These are phyloP conservation scores for Varanus komodoensis DNA, from an alignment of 2,113 vertebrate genomes.

Conservation along the genomic window DNA sequence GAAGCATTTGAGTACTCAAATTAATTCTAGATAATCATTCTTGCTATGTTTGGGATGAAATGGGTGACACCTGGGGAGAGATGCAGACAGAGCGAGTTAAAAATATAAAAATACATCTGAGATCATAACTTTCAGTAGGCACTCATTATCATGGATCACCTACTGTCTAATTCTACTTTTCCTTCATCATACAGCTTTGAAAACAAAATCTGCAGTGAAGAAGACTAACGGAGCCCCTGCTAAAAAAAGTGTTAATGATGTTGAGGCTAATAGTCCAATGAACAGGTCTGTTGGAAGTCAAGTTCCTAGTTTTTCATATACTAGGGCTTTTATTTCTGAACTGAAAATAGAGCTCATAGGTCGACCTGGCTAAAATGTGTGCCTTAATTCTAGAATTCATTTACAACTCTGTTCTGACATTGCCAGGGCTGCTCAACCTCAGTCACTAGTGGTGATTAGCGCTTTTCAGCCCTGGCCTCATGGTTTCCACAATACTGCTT, in stretches of 20 bases:
- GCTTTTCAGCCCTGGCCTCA: too few species aligned
- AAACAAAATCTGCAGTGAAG: slow-evolving; percentile 74
- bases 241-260: slow-evolving; percentile 75
- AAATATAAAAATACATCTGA: neutral
- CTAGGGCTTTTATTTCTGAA: neutral
- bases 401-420: neutral
- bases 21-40: neutral
- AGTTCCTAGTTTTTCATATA: neutral
- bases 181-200: slow-evolving; percentile 71
- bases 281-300: slow-evolving; percentile 69
- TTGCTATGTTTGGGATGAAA: neutral
- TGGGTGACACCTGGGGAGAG: neutral
- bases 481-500: neutral
- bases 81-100: too few species aligned
- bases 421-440: neutral
- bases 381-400: neutral
- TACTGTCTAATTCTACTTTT: slow-evolving; percentile 48
- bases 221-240: slow-evolving; percentile 69
- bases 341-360: slow-evolving; percentile 14
- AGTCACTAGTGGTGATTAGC: too few species aligned
- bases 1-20: neutral
- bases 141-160: neutral
- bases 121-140: slow-evolving; percentile 12
- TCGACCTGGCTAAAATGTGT: neutral
- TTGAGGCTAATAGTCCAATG: slow-evolving; percentile 59